Evolutionary conservation across 2,113 vertebrate genomes (phyloP).

Genomic region (Lophotis ruficrista): DNA sequence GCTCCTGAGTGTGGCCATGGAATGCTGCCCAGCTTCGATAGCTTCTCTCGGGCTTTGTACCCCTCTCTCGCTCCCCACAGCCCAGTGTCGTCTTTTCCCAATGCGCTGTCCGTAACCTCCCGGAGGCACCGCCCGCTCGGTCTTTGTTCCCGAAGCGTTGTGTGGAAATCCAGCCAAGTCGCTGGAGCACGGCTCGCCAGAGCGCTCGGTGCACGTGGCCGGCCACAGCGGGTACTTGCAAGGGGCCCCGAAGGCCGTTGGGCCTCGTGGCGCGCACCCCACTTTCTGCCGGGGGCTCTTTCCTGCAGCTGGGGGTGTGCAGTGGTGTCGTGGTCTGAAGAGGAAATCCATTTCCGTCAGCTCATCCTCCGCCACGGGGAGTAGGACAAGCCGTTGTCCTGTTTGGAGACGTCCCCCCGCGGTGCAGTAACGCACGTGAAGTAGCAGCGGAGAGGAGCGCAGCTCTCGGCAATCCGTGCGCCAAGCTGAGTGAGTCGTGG

Average conservation of each 20-base stretch:
- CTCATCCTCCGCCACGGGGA: not conserved
- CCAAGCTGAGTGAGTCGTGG: not conserved
- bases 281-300: not conserved
- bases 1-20: not conserved
- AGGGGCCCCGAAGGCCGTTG: fast-evolving
- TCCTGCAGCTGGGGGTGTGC: not conserved
- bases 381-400: not conserved
- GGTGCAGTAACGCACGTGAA: not conserved
- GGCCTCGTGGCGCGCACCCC: fast-evolving
- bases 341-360: not conserved
- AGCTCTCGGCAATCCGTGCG: not conserved
- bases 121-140: not conserved
- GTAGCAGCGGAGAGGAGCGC: not conserved
- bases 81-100: not conserved
- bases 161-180: not conserved
- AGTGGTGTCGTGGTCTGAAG: not conserved
- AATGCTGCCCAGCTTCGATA: slow-evolving; percentile 18
- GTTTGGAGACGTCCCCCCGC: not conserved
- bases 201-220: not conserved
- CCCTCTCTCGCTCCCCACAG: not conserved
- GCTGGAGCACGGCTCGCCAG: fast-evolving
- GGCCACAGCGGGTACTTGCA: fast-evolving
- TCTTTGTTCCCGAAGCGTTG: not conserved
- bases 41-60: not conserved
- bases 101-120: not conserved